Evolutionary conservation across 2,797 vertebrate species (phyloP), one percentile per base, ranked within the genome.

Genomic region (Pagetopsis macropterus): DNA sequence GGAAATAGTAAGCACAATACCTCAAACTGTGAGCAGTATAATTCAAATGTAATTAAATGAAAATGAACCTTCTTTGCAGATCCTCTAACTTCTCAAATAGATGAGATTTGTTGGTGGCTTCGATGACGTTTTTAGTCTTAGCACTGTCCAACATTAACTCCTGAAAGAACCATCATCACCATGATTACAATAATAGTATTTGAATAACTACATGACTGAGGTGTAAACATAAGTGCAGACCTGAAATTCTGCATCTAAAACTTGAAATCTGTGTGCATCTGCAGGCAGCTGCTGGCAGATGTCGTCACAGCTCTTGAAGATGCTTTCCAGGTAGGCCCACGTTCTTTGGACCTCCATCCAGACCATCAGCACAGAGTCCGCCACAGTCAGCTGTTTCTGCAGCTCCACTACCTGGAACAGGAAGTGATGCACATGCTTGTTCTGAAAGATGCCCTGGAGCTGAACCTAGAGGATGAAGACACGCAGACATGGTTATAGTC

Each of bases 261-360:
- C 83, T 70, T 93, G 86, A 59, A 96, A 96, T 84, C 93, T 88
- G 46, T 89, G 86, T 27, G 93, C 84, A 76, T 96, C 95, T 74
- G 91, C 65, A 60, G 92, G 87, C 16, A 97, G 89, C 81, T 96
- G 94, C 27, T 91, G 91, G 83, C 90, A 84, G 80, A 94, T 94
- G 80, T 95, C 95, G 73, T 93, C 93, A 57, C 93, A 96, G 72
- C 85, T 91, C 83, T 88, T 84, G 62, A 97, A 96, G 84, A 96
- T 94, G 77, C 93, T 95, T 91, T 95, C 94, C 31, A 96, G 86
- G 75, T 95, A 92, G 46, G 81, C 88, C 93, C 94, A 95, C 0
- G 83, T 92, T 61, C 16, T 17, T 59, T 96, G 95, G 78, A 96
- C 92, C 79, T 95, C 94, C 83, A 95, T 91, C 94, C 94, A 96